These are phyloP conservation scores for Hypolimnas misippus DNA, from an alignment of 2,888 invertebrate genomes.

Conservation along the genomic window DNA sequence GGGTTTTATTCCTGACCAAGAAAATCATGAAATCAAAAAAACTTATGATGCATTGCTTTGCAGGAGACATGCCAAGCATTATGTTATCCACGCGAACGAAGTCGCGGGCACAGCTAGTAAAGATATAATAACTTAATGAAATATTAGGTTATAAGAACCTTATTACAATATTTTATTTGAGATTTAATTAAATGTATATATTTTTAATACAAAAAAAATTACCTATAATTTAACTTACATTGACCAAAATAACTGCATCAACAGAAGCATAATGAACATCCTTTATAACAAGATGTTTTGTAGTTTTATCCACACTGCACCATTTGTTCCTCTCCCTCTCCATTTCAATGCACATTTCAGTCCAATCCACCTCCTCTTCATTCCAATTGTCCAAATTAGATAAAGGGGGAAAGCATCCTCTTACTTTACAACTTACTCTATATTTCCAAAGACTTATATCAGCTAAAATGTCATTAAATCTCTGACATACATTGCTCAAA, in stretches of 20 bases:
- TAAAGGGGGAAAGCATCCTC: conserved; percentile 67
- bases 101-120: too few relatives aligned
- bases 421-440: conserved; percentile 73
- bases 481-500: conserved; percentile 81
- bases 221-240: conserved; percentile 65
- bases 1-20: too few relatives aligned
- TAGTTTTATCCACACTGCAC: conserved; percentile 71
- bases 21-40: too few relatives aligned
- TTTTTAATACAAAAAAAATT: too few relatives aligned
- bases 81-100: too few relatives aligned
- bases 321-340: conserved; percentile 84
- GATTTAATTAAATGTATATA: too few relatives aligned
- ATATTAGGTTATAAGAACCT: too few relatives aligned
- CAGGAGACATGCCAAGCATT: too few relatives aligned
- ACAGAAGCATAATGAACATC: conserved; percentile 85
- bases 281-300: conserved; percentile 76
- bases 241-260: conserved; percentile 82
- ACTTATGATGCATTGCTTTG: too few relatives aligned
- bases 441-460: conserved; percentile 84
- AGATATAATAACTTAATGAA: too few relatives aligned
- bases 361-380: conserved; percentile 79
- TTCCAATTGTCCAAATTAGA: conserved; percentile 66
- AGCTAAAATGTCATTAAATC: conserved; percentile 81
- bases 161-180: too few relatives aligned
- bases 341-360: conserved; percentile 84